Evolutionary conservation across 1,140 invertebrate genomes (phyloP).

Genomic region (Nymphalis io): DNA sequence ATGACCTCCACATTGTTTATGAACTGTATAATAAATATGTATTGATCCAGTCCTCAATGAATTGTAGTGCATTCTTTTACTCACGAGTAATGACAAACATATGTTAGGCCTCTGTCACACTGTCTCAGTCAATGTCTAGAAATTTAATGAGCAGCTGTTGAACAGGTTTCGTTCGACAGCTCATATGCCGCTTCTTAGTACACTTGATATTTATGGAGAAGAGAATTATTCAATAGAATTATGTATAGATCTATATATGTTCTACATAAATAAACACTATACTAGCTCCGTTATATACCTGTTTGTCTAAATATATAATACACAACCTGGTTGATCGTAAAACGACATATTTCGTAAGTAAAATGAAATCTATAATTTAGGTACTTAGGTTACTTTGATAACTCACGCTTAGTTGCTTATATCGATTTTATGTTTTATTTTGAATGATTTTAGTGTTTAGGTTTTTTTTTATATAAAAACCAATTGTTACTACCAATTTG

Average conservation of each 20-base stretch:
- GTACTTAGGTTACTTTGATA: too few species aligned
- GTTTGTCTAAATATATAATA: too few species aligned
- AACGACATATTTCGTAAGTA: too few species aligned
- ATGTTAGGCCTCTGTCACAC: neutral
- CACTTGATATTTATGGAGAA: neutral
- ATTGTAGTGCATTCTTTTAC: constrained; percentile 43
- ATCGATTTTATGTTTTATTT: too few species aligned
- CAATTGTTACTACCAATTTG: too few species aligned
- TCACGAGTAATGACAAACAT: constrained; percentile 23
- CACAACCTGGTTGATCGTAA: too few species aligned
- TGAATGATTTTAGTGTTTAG: too few species aligned
- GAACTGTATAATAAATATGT: constrained; percentile 40
- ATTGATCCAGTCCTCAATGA: constrained; percentile 46
- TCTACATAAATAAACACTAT: neutral
- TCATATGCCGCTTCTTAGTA: neutral
- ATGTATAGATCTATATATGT: neutral
- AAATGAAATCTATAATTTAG: too few species aligned
- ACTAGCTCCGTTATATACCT: too few species aligned
- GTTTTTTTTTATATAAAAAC: too few species aligned
- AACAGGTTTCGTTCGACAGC: constrained; percentile 1
- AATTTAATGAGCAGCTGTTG: neutral
- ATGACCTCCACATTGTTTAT: constrained; percentile 48
- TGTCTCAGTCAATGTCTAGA: constrained; percentile 3
- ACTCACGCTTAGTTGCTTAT: too few species aligned
- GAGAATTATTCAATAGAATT: neutral